phyloP scores from a whole-genome alignment of 2,888 invertebrate genomes.

The Acleris literana region DNA sequence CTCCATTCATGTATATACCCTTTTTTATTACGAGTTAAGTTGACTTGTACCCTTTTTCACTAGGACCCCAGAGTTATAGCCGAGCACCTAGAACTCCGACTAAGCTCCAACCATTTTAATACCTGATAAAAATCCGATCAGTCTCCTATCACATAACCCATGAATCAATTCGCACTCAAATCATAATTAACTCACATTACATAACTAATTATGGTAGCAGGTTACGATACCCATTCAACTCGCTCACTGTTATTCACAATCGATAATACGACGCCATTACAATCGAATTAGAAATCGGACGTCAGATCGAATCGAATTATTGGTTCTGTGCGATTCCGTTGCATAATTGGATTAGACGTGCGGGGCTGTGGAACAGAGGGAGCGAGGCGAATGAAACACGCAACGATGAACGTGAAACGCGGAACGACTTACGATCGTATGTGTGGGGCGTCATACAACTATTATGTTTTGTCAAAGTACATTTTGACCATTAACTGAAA shows the following conservation, averaged over 20 bases:
- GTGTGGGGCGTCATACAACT: too few species aligned
- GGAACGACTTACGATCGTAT: too few species aligned
- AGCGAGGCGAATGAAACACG: conserved; percentile 5
- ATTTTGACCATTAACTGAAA: too few species aligned
- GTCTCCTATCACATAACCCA: conserved; percentile 10
- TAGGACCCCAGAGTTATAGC: too few species aligned
- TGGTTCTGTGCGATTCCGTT: conserved; percentile 53
- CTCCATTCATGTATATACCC: too few species aligned
- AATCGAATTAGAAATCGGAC: conserved; percentile 70
- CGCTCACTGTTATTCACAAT: conserved; percentile 55
- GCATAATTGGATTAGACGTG: conserved; percentile 53
- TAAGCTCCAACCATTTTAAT: too few species aligned
- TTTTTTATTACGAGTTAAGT: too few species aligned
- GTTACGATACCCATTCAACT: conserved; percentile 42
- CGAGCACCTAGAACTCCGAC: too few species aligned
- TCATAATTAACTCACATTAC: conserved; percentile 25
- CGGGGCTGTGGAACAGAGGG: conserved; percentile 4
- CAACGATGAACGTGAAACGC: neutral
- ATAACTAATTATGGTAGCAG: conserved; percentile 30
- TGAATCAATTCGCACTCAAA: conserved; percentile 19
- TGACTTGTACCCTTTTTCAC: too few species aligned
- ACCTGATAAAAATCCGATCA: conserved; percentile 7
- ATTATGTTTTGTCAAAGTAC: too few species aligned
- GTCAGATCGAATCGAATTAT: conserved; percentile 60
- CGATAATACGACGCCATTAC: conserved; percentile 53